These are phyloP conservation scores for Trochalopteron elliotii DNA, from an alignment of 2,113 vertebrate species.

Conservation along the genomic window DNA sequence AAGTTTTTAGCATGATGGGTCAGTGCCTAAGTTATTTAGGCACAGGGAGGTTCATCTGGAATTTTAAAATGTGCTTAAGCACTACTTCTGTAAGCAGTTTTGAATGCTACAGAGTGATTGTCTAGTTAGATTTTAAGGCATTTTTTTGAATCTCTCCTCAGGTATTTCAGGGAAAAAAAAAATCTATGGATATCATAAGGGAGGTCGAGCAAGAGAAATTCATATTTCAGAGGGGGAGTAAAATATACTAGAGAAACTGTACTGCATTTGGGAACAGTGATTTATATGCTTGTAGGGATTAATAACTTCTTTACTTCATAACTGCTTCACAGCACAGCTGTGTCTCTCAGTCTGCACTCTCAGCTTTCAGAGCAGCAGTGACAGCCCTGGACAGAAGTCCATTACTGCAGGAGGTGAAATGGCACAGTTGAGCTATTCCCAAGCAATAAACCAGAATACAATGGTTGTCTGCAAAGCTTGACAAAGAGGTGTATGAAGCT, in stretches of 20 bases:
- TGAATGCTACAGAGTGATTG: background rate
- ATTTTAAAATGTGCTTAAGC: background rate
- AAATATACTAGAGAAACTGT: background rate
- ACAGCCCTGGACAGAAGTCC: background rate
- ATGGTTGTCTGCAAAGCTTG: background rate
- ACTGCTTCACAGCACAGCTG: constrained; percentile 15
- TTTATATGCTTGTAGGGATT: constrained; percentile 59
- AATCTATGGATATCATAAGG: background rate
- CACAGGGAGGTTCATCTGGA: background rate
- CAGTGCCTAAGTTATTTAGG: background rate
- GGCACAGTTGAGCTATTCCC: background rate
- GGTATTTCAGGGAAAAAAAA: background rate
- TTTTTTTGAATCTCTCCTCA: background rate
- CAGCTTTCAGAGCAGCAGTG: background rate
- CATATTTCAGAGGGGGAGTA: background rate
- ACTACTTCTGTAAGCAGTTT: background rate
- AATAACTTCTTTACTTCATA: constrained; percentile 40
- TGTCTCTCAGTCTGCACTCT: background rate
- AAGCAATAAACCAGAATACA: background rate
- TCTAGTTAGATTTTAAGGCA: background rate
- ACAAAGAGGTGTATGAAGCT: background rate
- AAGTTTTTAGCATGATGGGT: background rate
- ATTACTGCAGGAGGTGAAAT: background rate
- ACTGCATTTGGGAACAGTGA: background rate
- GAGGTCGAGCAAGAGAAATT: background rate